A percentile compares a stretch with the other conserved stretches of the same genome.
Evolutionary conservation across 2,888 invertebrate genomes (phyloP).

Genomic region (Drosophila austrosaltans): DNA sequence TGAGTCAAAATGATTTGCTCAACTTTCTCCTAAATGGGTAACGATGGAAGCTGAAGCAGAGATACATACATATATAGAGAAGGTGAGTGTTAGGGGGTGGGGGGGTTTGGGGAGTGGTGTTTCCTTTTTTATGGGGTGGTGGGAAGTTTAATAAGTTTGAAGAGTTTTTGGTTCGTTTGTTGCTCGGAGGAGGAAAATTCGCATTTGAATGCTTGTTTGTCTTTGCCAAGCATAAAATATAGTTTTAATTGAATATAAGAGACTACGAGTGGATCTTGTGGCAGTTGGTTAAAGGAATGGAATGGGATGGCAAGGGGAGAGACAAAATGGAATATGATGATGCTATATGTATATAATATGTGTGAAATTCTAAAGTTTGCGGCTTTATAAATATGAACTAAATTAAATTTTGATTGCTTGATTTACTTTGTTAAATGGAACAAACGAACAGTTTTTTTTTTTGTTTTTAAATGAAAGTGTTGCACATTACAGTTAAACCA

Average conservation of each 20-base stretch:
- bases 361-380: constrained; percentile 1
- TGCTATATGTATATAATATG: not conserved
- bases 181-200: constrained; percentile 35
- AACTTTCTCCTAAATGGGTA: constrained; percentile 11
- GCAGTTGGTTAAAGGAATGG: too few relatives aligned
- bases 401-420: constrained; percentile 11
- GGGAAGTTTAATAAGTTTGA: constrained; percentile 62
- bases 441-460: not conserved
- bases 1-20: constrained; percentile 41
- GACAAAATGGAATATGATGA: not conserved
- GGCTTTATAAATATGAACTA: constrained; percentile 2
- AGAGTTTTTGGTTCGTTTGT: constrained; percentile 42
- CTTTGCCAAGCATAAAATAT: constrained; percentile 58
- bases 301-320: too few relatives aligned
- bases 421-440: constrained; percentile 2
- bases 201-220: constrained; percentile 53
- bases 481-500: too few relatives aligned
- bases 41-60: not conserved
- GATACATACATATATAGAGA: too few relatives aligned
- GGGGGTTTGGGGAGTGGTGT: not conserved
- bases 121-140: constrained; percentile 25
- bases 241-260: constrained; percentile 56
- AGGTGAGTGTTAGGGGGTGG: not conserved
- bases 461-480: not conserved
- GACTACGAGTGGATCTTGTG: not conserved